These are phyloP conservation scores for Azorinus chamasolen DNA, from an alignment of 2,888 invertebrate genomes.

Conservation along the genomic window DNA sequence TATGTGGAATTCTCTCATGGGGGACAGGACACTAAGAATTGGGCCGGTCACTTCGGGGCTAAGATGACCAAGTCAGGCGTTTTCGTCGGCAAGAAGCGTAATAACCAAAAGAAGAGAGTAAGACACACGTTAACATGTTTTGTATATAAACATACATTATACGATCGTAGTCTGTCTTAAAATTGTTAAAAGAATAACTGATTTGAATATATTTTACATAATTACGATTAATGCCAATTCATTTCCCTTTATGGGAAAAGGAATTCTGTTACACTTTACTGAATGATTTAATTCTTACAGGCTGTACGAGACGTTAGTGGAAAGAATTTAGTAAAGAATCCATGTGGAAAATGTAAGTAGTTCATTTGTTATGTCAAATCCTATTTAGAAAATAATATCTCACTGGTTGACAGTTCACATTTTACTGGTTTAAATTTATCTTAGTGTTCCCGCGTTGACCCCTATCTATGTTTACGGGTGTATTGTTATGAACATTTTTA, in stretches of 20 bases:
- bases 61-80: slow-evolving; percentile 89
- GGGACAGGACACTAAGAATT: slow-evolving; percentile 89
- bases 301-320: slow-evolving; percentile 16
- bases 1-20: slow-evolving; percentile 88
- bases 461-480: too few relatives aligned
- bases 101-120: slow-evolving; percentile 42
- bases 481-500: too few relatives aligned
- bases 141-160: background rate
- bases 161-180: background rate
- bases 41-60: slow-evolving; percentile 90
- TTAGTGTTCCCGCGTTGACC: too few relatives aligned
- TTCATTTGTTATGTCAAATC: too few relatives aligned
- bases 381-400: too few relatives aligned
- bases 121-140: too few relatives aligned
- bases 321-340: slow-evolving; percentile 42
- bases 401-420: too few relatives aligned
- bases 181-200: background rate
- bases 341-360: slow-evolving; percentile 37
- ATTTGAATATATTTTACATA: background rate
- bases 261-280: too few relatives aligned
- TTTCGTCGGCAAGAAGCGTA: slow-evolving; percentile 53
- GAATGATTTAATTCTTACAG: too few relatives aligned
- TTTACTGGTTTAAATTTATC: too few relatives aligned
- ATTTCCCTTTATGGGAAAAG: too few relatives aligned
- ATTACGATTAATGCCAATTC: too few relatives aligned